Percentiles rank a stretch among this genome's conserved stretches.
Evolutionary conservation across 2,113 vertebrate genomes (phyloP).

Genomic region (Ondatra zibethicus): DNA sequence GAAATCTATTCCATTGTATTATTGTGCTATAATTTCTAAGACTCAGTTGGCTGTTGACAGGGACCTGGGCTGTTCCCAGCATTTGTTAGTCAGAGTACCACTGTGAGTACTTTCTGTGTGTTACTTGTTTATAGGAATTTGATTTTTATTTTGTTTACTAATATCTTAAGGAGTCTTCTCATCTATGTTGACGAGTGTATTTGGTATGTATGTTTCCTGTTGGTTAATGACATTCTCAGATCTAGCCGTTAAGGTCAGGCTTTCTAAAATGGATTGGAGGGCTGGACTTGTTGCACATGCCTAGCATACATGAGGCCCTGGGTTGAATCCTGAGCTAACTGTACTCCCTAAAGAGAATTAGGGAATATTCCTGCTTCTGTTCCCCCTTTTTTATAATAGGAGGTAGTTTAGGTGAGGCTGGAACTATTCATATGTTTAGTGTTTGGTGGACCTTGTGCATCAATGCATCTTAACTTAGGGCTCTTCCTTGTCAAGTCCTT

Average conservation of each 20-base stretch:
- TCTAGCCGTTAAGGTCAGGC: neutral
- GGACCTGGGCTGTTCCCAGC: neutral
- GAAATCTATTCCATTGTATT: neutral
- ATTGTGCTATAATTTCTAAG: neutral
- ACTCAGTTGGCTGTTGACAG: neutral
- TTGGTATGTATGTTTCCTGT: neutral
- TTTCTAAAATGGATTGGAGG: neutral
- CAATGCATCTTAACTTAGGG: neutral
- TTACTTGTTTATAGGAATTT: neutral
- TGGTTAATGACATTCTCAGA: conserved; percentile 5
- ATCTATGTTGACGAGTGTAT: neutral
- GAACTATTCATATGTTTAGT: conserved; percentile 17
- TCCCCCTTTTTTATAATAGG: neutral
- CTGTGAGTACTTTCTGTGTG: neutral
- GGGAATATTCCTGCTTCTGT: neutral
- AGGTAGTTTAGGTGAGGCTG: neutral
- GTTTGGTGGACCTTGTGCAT: neutral
- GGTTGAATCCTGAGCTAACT: neutral
- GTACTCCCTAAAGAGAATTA: neutral
- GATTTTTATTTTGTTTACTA: conserved; percentile 20
- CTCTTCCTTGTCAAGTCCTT: neutral
- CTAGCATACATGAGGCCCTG: neutral
- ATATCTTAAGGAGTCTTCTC: neutral
- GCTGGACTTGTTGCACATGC: neutral
- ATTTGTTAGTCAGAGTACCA: neutral